phyloP scores from a whole-genome alignment of 2,797 vertebrate species.

The Pantherophis alleghaniensis region DNA sequence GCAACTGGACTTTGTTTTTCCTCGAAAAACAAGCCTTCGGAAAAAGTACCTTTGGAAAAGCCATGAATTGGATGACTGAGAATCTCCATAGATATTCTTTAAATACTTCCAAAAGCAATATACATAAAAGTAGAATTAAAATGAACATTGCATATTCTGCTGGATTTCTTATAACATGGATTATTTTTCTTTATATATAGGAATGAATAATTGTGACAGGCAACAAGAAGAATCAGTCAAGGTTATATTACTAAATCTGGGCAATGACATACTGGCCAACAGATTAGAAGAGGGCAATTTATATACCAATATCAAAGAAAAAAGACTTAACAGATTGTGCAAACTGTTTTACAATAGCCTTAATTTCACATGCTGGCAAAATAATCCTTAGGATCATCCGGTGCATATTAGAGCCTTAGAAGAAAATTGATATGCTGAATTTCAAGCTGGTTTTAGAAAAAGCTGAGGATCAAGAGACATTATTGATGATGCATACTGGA shows the following conservation, averaged over 20 bases:
- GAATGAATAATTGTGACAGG: not conserved
- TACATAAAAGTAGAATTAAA: not conserved
- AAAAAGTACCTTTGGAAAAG: not conserved
- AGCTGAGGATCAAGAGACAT: not conserved
- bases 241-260: not conserved
- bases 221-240: not conserved
- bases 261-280: not conserved
- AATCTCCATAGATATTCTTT: not conserved
- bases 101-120: not conserved
- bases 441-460: not conserved
- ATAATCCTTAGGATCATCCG: not conserved
- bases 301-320: not conserved
- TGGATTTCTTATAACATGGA: not conserved
- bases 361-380: not conserved
- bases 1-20: not conserved
- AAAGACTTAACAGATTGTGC: not conserved
- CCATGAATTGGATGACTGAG: not conserved
- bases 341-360: not conserved
- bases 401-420: not conserved
- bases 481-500: not conserved
- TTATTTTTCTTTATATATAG: not conserved
- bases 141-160: not conserved
- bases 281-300: not conserved
- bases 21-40: not conserved
- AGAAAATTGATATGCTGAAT: not conserved